Base-by-base conservation (phyloP, 2,113 vertebrate genomes). In the Brachypteracias leptosomus region DNA sequence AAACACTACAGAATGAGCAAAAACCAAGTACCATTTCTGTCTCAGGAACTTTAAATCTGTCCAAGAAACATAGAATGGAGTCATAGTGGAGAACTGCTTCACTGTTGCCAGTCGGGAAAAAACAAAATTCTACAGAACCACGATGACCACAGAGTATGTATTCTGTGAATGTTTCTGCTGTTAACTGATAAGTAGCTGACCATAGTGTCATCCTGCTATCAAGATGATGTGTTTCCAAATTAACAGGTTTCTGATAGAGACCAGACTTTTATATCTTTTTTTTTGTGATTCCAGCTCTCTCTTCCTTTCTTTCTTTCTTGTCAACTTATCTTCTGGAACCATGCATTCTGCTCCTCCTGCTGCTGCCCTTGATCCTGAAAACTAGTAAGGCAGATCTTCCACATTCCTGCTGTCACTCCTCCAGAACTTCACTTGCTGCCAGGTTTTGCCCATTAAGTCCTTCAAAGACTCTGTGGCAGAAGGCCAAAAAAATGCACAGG, bases 61-160 rank as follows among this genome's bases (percentile, higher is more conserved):
- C 42, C 42, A 42, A 42, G 42, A 42, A 42, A 42, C 11, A 84
- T 1, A 63, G 26, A 35, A 47, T 21, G 75, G 40, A 1, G 1
- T 8, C 47, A 58, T 1, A 6, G 11, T 10, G 12, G 31, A 58
- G 22, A 91, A 76, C 26, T 42, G 31, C 24, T 72, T 73, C 36
- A 46, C 19, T 15, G 20, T 38, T 61, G 33, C 33, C 21, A 52
- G 33, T 3, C 76, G 65, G 61, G 33, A 31, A 49, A 62, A n/a
- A 14, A 40, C 62, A 20, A 15, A 44, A 8, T 13, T 12, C 18
- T 51, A 24, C 71, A 83, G 46, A 79, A 35, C 28, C 22, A 74
- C 1, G 0, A 46, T 1, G 14, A 40, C 11, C 46, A 70, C 35
- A 51, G 25, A 4, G 8, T 21, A 44, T 0, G 0, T 13, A 55